These are phyloP conservation scores for Syncerus caffer DNA, from an alignment of 2,797 vertebrate genomes.

Conservation along the genomic window DNA sequence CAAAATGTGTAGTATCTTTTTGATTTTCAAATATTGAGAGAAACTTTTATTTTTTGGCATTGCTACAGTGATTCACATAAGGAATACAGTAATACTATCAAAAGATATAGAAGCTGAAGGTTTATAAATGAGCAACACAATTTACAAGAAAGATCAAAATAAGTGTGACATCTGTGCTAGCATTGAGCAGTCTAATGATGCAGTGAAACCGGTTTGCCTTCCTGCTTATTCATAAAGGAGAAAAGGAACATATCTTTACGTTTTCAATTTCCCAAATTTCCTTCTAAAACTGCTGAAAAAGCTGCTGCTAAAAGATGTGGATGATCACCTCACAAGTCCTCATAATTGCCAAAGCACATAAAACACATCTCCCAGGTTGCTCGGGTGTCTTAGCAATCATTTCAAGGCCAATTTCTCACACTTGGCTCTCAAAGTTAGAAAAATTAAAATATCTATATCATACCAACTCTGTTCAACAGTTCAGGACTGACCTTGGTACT, in stretches of 20 bases:
- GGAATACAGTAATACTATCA: background rate
- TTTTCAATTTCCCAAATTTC: background rate
- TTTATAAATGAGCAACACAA: background rate
- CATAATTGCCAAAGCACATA: background rate
- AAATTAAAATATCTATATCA: background rate
- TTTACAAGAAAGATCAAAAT: background rate
- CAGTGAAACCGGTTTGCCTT: background rate
- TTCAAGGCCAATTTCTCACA: slow-evolving; percentile 8
- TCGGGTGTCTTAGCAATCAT: background rate
- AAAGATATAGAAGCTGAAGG: background rate
- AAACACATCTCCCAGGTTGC: background rate
- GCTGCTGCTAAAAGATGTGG: background rate
- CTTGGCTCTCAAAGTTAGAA: background rate
- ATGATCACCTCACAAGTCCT: background rate
- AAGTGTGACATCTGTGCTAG: background rate
- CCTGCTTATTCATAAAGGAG: background rate
- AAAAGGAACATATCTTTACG: background rate
- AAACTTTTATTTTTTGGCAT: slow-evolving; percentile 3
- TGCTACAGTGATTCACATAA: background rate
- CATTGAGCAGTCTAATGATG: background rate
- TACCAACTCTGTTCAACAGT: background rate
- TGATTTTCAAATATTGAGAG: slow-evolving; percentile 27
- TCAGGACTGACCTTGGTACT: background rate
- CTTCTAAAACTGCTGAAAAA: slow-evolving; percentile 24
- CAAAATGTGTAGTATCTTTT: background rate